Evolutionary conservation across 1,140 invertebrate species (phyloP), one percentile per base, ranked within the genome.

Genomic region (Micrasema minimum): DNA sequence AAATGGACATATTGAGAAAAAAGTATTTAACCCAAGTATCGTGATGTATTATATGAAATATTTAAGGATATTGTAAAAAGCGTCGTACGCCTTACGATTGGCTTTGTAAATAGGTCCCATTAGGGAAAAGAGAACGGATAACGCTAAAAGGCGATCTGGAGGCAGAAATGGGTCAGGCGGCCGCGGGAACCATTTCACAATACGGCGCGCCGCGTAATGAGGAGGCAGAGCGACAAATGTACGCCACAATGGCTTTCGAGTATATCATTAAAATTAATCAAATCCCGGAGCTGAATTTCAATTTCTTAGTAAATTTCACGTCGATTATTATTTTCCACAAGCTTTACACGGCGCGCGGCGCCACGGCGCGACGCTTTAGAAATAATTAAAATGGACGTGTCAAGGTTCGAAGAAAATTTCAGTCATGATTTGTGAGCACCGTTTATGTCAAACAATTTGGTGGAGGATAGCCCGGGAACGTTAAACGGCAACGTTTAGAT

Each of bases 241-340:
- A 38, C 55, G 55, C 35, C 55, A 43, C 37, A 59, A 59, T 22
- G 55, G 18, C 22, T 41, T 38, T 23, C 9, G 35, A 59, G 35
- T 41, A 38, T 38, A 59, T 59, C 55, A 59, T 59, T 59, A 59
- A 59, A 59, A 41, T 59, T 16, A 59, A 59, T 59, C 37, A 59
- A 59, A 59, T 59, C 55, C n/a, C 14, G 55, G 16, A 10, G 35
- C 35, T 41, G 55, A 59, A 41, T 59, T 59, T 59, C 55, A 38
- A n/a, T 59, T 59, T 22, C 14, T 20, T 20, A 59, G 7, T 59
- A 38, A 57, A 41, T 41, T 18, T 12, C 35, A 16, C 6, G 55
- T 59, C 50, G 55, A 59, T 59, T 59, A 41, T 59, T 48, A 16
- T 20, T 48, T 48, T 41, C 48, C 48, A 7, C 14, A 18, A 7